Base-by-base conservation (phyloP, 2,888 invertebrate species). In the Holacanthella duospinosa region DNA sequence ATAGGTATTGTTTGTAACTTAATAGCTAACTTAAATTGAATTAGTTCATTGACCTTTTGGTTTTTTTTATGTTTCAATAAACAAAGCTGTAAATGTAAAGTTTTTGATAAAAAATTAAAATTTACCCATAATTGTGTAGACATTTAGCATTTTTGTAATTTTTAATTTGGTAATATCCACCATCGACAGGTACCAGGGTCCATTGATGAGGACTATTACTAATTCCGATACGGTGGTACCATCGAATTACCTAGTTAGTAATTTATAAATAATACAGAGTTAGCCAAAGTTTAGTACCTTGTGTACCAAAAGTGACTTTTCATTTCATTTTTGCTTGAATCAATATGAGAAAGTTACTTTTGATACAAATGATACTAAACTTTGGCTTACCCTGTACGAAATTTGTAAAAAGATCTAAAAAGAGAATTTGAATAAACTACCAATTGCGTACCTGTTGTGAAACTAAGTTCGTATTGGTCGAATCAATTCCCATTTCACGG, bases 391-490 rank as follows among this genome's bases (percentile, higher is more conserved):
- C n/a, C 16, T 6, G 6, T 36, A 6, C 36, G 6, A 6, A 12
- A 6, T 36, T 36, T 36, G 9, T 36, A 24, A 53, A 53, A n/a
- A n/a, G n/a, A 26, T n/a, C n/a, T n/a, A n/a, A n/a, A n/a, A n/a
- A n/a, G n/a, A n/a, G n/a, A n/a, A n/a, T n/a, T 6, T 24, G 4
- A n/a, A 26, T 16, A 25, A 25, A 27, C 26, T 26, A 21, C 16
- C 12, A 59, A 43, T 21, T 4, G n/a, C 55, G 59, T 64, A 68
- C 66, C 29, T 62, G 60, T 64, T 66, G 68, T 43, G 56, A 63
- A 12, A 65, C 65, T 2, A 54, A 12, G 1, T 61, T 43, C n/a
- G 24, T 43, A 24, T 28, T 29, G 2, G 36, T 9, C 1, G 24
- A 44, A 55, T 66, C 66, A 9, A 63, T 56, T 12, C 57, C 29